phyloP scores from a whole-genome alignment of 2,888 invertebrate genomes.

The Eristalis tenax region DNA sequence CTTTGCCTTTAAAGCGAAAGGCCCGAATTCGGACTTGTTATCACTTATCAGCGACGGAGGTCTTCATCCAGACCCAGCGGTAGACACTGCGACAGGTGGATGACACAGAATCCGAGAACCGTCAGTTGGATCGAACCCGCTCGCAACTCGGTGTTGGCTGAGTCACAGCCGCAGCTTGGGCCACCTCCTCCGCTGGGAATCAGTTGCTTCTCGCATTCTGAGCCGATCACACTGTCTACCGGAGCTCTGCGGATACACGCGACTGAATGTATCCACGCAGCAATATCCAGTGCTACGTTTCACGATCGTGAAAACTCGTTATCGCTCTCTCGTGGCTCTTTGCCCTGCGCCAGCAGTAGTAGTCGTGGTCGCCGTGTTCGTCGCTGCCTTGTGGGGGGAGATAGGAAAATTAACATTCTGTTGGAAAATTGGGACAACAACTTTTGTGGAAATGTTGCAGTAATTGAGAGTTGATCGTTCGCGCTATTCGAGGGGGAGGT shows the following conservation, averaged over 20 bases:
- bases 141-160: neutral
- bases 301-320: slow-evolving; percentile 66
- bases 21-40: slow-evolving; percentile 15
- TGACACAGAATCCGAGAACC: slow-evolving; percentile 1
- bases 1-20: neutral
- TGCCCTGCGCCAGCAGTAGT: neutral
- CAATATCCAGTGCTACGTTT: slow-evolving; percentile 10
- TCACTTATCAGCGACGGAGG: slow-evolving; percentile 46
- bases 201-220: slow-evolving; percentile 56
- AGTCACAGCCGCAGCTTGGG: neutral
- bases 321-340: slow-evolving; percentile 43
- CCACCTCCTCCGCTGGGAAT: slow-evolving; percentile 5
- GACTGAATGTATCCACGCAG: slow-evolving; percentile 40
- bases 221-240: slow-evolving; percentile 23
- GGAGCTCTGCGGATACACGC: slow-evolving; percentile 1
- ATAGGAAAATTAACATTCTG: slow-evolving; percentile 71
- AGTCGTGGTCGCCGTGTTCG: neutral
- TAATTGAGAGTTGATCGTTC: slow-evolving; percentile 65
- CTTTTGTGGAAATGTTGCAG: slow-evolving; percentile 71
- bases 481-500: slow-evolving; percentile 18
- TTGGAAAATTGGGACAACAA: slow-evolving; percentile 71
- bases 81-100: slow-evolving; percentile 51
- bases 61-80: slow-evolving; percentile 1
- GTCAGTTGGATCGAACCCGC: slow-evolving; percentile 42
- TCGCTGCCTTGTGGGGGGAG: slow-evolving; percentile 6